Evolutionary conservation across 2,797 vertebrate genomes (phyloP).

Genomic region (Lacerta viridis): DNA sequence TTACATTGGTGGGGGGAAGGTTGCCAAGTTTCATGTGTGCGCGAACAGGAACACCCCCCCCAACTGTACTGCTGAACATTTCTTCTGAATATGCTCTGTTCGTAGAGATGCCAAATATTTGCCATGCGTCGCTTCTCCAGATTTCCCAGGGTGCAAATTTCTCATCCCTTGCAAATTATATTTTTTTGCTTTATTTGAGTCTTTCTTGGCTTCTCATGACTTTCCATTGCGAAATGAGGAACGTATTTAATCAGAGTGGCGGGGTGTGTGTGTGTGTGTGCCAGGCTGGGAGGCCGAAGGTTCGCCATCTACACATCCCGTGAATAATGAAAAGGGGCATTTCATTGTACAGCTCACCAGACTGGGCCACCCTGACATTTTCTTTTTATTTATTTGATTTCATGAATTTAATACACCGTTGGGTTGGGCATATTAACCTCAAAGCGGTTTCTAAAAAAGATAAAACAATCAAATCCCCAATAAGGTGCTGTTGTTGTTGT

Average conservation of each 20-base stretch:
- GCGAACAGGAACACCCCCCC: neutral
- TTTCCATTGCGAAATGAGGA: neutral
- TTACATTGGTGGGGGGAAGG: constrained; percentile 52
- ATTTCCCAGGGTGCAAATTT: constrained; percentile 63
- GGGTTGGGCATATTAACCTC: no score
- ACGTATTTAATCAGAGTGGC: neutral
- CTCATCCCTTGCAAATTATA: constrained; percentile 57
- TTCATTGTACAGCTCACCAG: no score
- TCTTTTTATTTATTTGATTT: no score
- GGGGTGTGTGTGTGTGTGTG: no score
- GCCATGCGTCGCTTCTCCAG: constrained; percentile 60
- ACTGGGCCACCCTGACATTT: neutral
- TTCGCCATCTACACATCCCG: neutral
- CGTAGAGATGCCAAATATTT: constrained; percentile 61
- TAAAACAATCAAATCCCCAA: no score
- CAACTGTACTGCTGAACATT: constrained; percentile 52
- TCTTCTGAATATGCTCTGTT: constrained; percentile 52
- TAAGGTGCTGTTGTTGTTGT: no score
- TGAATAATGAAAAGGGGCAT: neutral
- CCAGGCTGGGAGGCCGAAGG: neutral
- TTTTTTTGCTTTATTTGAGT: neutral
- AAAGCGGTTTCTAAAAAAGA: no score
- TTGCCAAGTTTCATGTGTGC: constrained; percentile 26
- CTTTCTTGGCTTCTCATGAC: neutral
- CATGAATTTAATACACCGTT: no score